Conservation (phyloP, 2,113 vertebrate genomes). For the Aphelocoma coerulescens region DNA sequence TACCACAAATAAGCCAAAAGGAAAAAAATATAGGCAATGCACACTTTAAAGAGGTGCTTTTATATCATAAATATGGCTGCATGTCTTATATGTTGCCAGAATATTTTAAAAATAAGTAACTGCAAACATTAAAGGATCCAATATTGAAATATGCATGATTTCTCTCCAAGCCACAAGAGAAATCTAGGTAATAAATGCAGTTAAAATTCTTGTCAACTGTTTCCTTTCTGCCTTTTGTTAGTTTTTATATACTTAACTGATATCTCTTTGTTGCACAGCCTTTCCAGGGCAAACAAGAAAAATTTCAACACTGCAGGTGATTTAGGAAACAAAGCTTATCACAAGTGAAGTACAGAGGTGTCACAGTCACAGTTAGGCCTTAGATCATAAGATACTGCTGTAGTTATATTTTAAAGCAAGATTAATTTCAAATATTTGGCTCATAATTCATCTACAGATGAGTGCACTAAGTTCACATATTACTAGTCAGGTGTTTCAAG, state of each 20-base stretch:
- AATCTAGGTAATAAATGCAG: not conserved
- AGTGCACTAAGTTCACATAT: not conserved
- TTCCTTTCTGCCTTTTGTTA: not conserved
- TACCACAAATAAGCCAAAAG: not conserved
- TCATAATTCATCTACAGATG: not conserved
- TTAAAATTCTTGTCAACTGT: not conserved
- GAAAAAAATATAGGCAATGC: not conserved
- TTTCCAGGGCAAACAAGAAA: not conserved
- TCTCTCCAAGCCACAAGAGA: not conserved
- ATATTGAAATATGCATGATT: not conserved
- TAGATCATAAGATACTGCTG: not conserved
- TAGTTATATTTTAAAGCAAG: not conserved
- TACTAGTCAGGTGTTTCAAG: not conserved
- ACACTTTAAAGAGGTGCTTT: not conserved
- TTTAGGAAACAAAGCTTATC: not conserved
- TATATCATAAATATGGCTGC: not conserved
- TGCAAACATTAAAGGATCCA: not conserved
- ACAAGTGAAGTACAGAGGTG: not conserved
- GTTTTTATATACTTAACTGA: not conserved
- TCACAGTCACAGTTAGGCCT: not conserved
- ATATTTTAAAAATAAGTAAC: not conserved
- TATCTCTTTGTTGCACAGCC: not conserved
- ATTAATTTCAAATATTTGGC: not conserved
- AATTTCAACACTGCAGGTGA: not conserved
- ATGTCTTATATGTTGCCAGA: not conserved